Percentiles rank a stretch among this genome's conserved stretches.
Evolutionary conservation across 2,888 invertebrate genomes (phyloP).

Genomic region (Cancer borealis): DNA sequence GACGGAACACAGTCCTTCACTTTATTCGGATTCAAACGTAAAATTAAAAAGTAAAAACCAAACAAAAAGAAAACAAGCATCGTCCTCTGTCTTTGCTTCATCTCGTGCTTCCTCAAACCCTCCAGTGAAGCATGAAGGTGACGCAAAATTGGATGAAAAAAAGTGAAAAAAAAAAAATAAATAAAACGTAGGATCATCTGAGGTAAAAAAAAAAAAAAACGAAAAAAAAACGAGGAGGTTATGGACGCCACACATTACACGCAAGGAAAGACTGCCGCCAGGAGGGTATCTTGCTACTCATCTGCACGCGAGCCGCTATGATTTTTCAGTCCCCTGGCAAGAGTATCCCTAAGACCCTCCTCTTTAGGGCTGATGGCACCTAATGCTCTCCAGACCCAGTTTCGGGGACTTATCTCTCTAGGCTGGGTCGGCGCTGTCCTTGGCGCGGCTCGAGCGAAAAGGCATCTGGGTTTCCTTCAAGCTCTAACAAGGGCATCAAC

Average conservation of each 20-base stretch:
- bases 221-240: not conserved
- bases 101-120: not conserved
- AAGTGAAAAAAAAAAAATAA: not conserved
- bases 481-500: slow-evolving; percentile 61
- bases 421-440: slow-evolving; percentile 18
- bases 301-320: slow-evolving; percentile 31
- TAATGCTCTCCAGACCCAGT: slow-evolving; percentile 58
- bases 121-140: not conserved
- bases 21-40: slow-evolving; percentile 37
- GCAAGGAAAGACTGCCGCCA: slow-evolving; percentile 25
- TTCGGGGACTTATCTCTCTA: slow-evolving; percentile 48
- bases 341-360: slow-evolving; percentile 16
- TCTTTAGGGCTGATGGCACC: slow-evolving; percentile 43
- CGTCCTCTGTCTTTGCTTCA: not conserved
- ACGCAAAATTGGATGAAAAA: not conserved
- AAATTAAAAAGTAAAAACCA: not conserved
- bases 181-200: not conserved
- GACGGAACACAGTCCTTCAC: not conserved
- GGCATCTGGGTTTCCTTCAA: slow-evolving; percentile 60
- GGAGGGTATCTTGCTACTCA: slow-evolving; percentile 32
- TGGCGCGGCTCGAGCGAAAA: slow-evolving; percentile 15
- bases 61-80: not conserved
- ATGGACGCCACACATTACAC: not conserved
- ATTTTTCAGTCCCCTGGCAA: not conserved
- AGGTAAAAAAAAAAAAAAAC: not conserved